phyloP scores from a whole-genome alignment of 2,113 vertebrate species.

The Benitochromis conjunctus region DNA sequence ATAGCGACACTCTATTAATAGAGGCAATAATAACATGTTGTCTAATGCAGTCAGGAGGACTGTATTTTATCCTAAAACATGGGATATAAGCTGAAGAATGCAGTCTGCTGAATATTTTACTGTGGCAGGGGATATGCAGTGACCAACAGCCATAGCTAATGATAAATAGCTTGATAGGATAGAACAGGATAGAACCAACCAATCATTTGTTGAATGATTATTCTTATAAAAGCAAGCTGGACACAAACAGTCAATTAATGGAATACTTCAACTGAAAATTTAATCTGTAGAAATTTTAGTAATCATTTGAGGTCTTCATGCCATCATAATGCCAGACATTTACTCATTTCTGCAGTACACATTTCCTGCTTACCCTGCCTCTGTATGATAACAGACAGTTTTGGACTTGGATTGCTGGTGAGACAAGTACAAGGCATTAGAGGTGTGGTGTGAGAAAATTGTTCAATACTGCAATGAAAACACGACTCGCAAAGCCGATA shows the following conservation, averaged over 20 bases:
- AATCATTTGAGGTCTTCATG: fast-evolving
- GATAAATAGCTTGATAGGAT: not conserved
- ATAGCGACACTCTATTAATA: conserved; percentile 23
- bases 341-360: not conserved
- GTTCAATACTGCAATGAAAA: not conserved
- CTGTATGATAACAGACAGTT: not conserved
- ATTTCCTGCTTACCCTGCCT: not conserved
- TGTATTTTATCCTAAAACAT: not conserved
- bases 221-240: not conserved
- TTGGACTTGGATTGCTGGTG: not conserved
- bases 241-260: not conserved
- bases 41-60: not conserved
- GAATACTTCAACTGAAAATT: not conserved
- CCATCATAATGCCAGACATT: not conserved
- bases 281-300: fast-evolving
- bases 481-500: not conserved
- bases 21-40: conserved; percentile 24
- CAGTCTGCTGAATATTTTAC: not conserved
- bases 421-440: not conserved
- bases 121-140: not conserved
- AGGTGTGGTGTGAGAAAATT: not conserved
- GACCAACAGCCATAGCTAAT: not conserved
- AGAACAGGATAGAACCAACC: not conserved
- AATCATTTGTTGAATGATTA: not conserved
- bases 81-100: not conserved